Base-by-base conservation (phyloP, 2,888 invertebrate genomes). In the Microctonus brassicae region DNA sequence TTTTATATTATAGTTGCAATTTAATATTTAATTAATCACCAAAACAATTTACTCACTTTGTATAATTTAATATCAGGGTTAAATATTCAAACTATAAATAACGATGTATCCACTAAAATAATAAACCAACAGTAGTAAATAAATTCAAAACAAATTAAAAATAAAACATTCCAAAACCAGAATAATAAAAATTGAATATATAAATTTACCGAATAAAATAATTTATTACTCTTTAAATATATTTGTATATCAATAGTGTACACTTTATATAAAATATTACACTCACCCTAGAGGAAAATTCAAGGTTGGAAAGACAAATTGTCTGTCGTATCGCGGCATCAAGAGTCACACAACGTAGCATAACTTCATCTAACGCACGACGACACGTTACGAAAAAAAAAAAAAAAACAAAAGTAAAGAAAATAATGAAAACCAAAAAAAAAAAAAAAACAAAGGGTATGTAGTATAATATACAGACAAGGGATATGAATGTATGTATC, bases 291-390 rank as follows among this genome's bases (percentile, higher is more conserved):
- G 7, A n/a, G 47, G 17, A 17, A 47, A 9, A n/a, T 47, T 17
- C 17, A 47, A 47, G 47, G 47, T 47, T 77, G 76, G 77, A 77
- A 74, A 77, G 74, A 75, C 70, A 75, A 74, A 58, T 74, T 75
- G 74, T 72, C 72, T 52, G 63, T 52, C 47, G 7, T 47, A 29
- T 58, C 36, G 34, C 57, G 33, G 36, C 20, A 36, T n/a, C 53
- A 57, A 36, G 55, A 57, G 53, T 57, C 39, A 24, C 34, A 66
- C 53, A 57, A 57, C 57, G 10, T 57, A 1, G 34, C 57, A 22
- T 66, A 66, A 66, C 42, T 66, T 66, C 24, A 55, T 66, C 53
- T 36, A 57, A 57, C 66, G 57, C 57, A 57, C 22, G 57, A 57
- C 39, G 53, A 66, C 57, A 62, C 34, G 53, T 34, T 24, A 52